A percentile compares a stretch with the other conserved stretches of the same genome.
Conservation (phyloP, 2,113 vertebrate genomes). For the Pycnonotus jocosus region DNA sequence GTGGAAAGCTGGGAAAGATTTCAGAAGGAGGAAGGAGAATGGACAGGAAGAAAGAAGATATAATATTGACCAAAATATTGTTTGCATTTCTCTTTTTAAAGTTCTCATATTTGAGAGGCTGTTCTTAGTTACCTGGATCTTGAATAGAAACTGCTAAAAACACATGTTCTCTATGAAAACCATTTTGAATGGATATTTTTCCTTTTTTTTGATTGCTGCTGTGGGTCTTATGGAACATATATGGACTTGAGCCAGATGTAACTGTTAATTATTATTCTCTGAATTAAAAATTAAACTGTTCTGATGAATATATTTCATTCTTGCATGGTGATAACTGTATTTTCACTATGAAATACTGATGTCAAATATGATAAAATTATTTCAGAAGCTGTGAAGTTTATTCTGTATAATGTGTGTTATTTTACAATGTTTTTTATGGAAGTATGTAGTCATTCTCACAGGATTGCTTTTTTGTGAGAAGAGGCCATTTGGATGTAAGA, state of each 20-base stretch:
- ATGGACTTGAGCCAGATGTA: background rate
- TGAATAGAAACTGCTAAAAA: background rate
- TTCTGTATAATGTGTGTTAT: background rate
- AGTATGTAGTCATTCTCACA: background rate
- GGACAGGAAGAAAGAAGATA: background rate
- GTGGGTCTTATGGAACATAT: background rate
- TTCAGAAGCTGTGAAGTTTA: background rate
- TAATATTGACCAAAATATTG: background rate
- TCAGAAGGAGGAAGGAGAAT: background rate
- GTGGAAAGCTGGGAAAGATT: background rate
- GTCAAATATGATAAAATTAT: background rate
- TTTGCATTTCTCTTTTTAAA: background rate
- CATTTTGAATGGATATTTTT: background rate
- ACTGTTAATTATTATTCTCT: background rate
- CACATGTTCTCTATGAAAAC: background rate
- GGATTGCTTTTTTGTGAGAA: background rate
- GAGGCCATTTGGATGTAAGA: background rate
- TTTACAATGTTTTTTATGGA: background rate
- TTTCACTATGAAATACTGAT: background rate
- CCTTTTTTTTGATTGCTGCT: background rate
- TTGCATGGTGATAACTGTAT: background rate
- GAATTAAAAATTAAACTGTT: background rate
- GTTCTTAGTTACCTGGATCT: background rate
- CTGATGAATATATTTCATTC: background rate
- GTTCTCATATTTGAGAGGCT: background rate